phyloP scores from a whole-genome alignment of 2,113 vertebrate species.

The Cryptomyrus ogoouensis region DNA sequence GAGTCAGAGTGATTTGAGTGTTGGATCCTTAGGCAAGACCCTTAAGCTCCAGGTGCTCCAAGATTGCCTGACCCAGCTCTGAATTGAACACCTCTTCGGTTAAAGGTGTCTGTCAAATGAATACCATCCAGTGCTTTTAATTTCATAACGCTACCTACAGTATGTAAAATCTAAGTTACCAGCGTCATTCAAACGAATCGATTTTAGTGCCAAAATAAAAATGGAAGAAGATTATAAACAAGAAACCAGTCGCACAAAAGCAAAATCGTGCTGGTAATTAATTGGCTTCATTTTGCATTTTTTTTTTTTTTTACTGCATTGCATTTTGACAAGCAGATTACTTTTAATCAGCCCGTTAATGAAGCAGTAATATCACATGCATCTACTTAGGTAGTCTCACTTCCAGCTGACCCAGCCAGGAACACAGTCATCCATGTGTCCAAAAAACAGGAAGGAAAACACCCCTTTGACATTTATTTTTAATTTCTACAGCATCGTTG shows the following conservation, averaged over 20 bases:
- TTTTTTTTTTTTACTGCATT: background rate
- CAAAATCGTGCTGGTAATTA: background rate
- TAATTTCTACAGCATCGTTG: too few species aligned
- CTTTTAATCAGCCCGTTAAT: background rate
- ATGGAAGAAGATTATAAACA: background rate
- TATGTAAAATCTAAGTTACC: background rate
- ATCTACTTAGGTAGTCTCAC: background rate
- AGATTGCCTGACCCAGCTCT: background rate
- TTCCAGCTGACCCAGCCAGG: background rate
- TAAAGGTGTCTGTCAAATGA: background rate
- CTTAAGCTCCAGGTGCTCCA: background rate
- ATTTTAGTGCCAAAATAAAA: background rate
- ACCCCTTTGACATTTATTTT: background rate
- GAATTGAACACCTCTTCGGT: background rate
- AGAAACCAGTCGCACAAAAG: background rate
- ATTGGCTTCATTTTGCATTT: background rate
- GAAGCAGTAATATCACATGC: background rate
- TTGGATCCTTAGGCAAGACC: background rate
- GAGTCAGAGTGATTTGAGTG: background rate
- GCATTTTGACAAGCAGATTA: slow-evolving; percentile 4
- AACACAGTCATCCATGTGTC: background rate
- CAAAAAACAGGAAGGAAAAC: background rate
- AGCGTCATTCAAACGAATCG: background rate
- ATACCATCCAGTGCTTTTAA: background rate
- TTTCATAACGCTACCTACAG: background rate